A percentile compares a stretch with the other conserved stretches of the same genome.
Conservation (phyloP, 1,140 invertebrate genomes). For the Drosophila aff. region DNA sequence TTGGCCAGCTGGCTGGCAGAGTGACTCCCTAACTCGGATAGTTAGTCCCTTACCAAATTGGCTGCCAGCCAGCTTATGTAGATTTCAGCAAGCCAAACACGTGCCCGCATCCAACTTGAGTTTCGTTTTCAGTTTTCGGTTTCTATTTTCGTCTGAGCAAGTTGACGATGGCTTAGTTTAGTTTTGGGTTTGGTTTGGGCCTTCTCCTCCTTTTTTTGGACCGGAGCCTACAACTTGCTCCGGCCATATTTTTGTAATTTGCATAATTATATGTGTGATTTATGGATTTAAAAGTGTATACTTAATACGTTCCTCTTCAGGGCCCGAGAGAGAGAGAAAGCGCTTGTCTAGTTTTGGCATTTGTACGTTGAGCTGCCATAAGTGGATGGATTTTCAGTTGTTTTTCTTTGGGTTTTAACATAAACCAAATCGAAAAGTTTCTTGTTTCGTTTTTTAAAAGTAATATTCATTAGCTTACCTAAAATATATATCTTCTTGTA, state of each 20-base stretch:
- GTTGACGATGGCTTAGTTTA: constrained; percentile 35
- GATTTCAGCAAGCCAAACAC: constrained; percentile 80
- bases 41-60: constrained; percentile 74
- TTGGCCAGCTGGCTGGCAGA: constrained; percentile 56
- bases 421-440: background rate
- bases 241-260: constrained; percentile 73
- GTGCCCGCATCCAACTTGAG: constrained; percentile 72
- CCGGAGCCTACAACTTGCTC: constrained; percentile 61
- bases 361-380: constrained; percentile 13
- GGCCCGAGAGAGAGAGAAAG: no score
- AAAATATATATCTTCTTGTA: background rate
- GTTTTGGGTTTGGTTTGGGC: constrained; percentile 4
- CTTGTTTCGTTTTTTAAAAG: background rate
- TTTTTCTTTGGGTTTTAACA: constrained; percentile 3
- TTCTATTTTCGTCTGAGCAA: constrained; percentile 61
- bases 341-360: constrained; percentile 35
- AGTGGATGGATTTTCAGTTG: constrained; percentile 30
- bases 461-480: background rate
- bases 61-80: constrained; percentile 80
- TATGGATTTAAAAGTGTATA: constrained; percentile 74
- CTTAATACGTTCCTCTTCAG: constrained; percentile 20
- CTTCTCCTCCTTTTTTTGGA: background rate
- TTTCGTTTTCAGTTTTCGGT: constrained; percentile 65
- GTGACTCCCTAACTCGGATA: constrained; percentile 56
- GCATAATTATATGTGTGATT: constrained; percentile 82